These are phyloP conservation scores for Grantiella picta DNA, from an alignment of 2,113 vertebrate species.

Conservation along the genomic window DNA sequence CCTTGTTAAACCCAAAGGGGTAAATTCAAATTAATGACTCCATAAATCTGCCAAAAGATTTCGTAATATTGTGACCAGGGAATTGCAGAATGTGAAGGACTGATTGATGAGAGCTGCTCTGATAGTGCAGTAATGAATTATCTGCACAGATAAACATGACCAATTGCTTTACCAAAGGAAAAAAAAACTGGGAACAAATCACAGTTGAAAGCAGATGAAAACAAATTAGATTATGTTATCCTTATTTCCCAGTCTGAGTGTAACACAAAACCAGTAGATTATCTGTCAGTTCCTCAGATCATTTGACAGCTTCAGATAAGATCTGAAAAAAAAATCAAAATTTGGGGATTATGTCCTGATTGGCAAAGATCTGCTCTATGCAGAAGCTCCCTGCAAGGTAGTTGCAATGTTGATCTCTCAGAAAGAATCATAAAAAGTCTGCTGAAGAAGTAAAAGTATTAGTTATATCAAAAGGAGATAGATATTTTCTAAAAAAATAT, in stretches of 20 bases:
- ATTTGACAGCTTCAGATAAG: background rate
- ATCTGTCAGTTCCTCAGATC: background rate
- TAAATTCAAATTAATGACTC: background rate
- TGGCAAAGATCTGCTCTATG: background rate
- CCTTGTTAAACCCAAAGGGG: background rate
- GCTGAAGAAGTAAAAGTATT: background rate
- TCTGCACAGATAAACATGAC: background rate
- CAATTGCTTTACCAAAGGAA: background rate
- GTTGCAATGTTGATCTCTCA: background rate
- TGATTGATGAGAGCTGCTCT: background rate
- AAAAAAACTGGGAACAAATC: background rate
- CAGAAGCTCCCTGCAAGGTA: background rate
- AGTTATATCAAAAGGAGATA: background rate
- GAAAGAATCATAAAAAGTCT: background rate
- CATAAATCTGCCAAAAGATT: background rate
- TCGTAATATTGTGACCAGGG: background rate
- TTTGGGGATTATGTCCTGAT: background rate
- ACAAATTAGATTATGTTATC: background rate
- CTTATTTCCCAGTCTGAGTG: background rate
- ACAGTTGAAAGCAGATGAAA: background rate
- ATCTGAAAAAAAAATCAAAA: background rate
- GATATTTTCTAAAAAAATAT: background rate
- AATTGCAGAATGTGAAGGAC: background rate
- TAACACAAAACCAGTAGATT: background rate
- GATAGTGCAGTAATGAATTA: background rate